Percentiles rank a stretch among this genome's conserved stretches.
phyloP scores from a whole-genome alignment of 2,113 vertebrate genomes.

The Onychostruthus taczanowskii region DNA sequence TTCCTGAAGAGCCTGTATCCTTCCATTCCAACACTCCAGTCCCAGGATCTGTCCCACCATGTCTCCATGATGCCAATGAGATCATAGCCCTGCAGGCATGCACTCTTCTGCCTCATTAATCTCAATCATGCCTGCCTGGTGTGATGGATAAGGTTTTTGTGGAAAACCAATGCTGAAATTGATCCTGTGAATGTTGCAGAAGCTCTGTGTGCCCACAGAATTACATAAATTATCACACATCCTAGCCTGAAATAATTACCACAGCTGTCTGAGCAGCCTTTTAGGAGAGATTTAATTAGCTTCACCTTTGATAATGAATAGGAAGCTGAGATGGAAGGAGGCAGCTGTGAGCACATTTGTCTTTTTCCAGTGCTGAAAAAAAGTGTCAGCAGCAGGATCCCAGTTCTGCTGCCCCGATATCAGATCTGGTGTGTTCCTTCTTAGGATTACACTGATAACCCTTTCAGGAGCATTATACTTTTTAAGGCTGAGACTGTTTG shows the following conservation, averaged over 20 bases:
- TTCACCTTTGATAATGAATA: slow-evolving; percentile 43
- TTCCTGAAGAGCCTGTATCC: background rate
- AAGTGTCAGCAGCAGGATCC: background rate
- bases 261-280: slow-evolving; percentile 4
- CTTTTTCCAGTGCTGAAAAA: background rate
- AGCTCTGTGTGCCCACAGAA: background rate
- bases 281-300: slow-evolving; percentile 30
- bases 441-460: background rate
- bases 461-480: background rate
- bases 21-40: background rate
- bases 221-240: slow-evolving; percentile 17
- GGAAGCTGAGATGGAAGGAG: slow-evolving; percentile 12
- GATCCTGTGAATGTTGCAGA: background rate
- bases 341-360: slow-evolving; percentile 2
- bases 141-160: slow-evolving; percentile 20
- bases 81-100: background rate
- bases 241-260: slow-evolving; percentile 27
- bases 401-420: background rate
- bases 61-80: background rate
- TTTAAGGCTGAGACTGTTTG: background rate
- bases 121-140: background rate
- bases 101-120: background rate
- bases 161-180: background rate
- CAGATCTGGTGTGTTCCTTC: background rate
- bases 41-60: background rate